Conservation (phyloP, 2,888 invertebrate genomes). For the Slavum lentiscoides region DNA sequence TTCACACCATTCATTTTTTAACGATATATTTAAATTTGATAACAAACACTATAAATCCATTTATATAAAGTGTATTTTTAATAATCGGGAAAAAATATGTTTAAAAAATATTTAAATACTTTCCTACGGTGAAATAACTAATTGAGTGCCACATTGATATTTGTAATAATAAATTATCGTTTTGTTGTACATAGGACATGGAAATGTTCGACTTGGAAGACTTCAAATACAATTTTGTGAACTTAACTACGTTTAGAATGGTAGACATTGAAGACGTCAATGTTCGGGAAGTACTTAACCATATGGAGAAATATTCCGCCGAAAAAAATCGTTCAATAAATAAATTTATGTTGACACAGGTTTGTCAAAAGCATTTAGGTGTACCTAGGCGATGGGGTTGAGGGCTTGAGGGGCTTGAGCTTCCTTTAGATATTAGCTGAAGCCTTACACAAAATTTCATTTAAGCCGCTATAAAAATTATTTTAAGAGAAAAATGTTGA, state of each 20-base stretch:
- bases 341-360: slow-evolving; percentile 62
- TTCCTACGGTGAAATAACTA: too few species aligned
- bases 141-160: too few species aligned
- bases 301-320: slow-evolving; percentile 71
- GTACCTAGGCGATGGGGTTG: too few species aligned
- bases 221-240: slow-evolving; percentile 76
- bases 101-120: too few species aligned
- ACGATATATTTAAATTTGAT: too few species aligned
- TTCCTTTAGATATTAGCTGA: too few species aligned
- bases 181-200: slow-evolving; percentile 62
- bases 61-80: too few species aligned
- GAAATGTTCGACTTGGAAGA: slow-evolving; percentile 72
- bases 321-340: slow-evolving; percentile 58
- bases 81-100: too few species aligned
- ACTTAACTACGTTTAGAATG: slow-evolving; percentile 75
- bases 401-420: too few species aligned
- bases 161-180: background rate
- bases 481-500: background rate
- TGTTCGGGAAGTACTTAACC: slow-evolving; percentile 71
- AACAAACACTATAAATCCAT: too few species aligned
- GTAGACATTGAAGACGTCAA: slow-evolving; percentile 71
- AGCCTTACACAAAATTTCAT: background rate
- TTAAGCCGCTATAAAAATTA: background rate
- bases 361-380: slow-evolving; percentile 57
- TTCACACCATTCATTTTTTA: too few species aligned